Evolutionary conservation across 1,140 invertebrate genomes (phyloP).

Genomic region (Pseudomyrmex sp.): DNA sequence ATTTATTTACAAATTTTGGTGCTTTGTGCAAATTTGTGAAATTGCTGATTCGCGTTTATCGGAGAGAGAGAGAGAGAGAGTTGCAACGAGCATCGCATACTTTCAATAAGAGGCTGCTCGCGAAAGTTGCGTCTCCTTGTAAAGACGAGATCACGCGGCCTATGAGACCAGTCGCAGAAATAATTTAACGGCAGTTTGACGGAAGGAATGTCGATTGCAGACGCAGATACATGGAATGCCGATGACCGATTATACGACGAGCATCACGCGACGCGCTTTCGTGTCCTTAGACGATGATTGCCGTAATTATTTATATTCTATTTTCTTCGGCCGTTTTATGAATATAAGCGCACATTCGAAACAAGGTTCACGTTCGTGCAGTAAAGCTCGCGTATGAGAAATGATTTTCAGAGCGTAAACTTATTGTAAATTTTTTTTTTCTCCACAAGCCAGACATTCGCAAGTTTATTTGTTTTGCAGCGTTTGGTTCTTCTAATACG

Average conservation of each 20-base stretch:
- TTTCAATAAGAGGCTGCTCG: not conserved
- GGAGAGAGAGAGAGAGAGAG: no score
- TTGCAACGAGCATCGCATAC: not conserved
- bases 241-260: slow-evolving; percentile 59
- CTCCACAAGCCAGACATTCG: not conserved
- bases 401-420: not conserved
- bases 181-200: slow-evolving; percentile 7
- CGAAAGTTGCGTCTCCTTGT: slow-evolving; percentile 8
- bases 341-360: not conserved
- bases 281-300: not conserved
- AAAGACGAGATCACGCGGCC: not conserved
- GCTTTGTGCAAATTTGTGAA: slow-evolving; percentile 4
- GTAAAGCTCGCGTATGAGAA: not conserved
- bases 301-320: not conserved
- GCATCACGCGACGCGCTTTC: not conserved
- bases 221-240: slow-evolving; percentile 47
- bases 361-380: not conserved
- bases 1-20: no score
- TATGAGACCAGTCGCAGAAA: not conserved
- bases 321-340: not conserved
- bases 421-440: not conserved
- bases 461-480: slow-evolving; percentile 1
- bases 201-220: slow-evolving; percentile 14
- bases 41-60: not conserved
- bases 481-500: not conserved